Percentiles rank a stretch among this genome's conserved stretches.
Evolutionary conservation across 2,888 invertebrate genomes (phyloP).

Genomic region (Scrobipalpa atriplicella): DNA sequence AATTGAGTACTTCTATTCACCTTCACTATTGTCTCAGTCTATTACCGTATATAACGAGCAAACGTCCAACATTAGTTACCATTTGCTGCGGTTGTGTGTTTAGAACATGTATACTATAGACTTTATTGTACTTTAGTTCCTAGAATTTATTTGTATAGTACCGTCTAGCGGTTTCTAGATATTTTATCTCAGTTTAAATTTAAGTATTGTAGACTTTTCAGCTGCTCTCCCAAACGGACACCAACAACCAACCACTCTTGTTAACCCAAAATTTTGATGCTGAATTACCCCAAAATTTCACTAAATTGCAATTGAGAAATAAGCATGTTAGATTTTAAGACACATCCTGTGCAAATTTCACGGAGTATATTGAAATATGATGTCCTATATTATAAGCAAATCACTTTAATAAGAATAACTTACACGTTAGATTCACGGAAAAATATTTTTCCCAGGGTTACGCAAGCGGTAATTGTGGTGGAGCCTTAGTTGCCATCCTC

Average conservation of each 20-base stretch:
- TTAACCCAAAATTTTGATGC: conserved; percentile 52
- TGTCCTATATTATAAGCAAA: conserved; percentile 66
- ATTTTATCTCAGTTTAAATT: conserved; percentile 58
- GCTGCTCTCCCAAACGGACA: conserved; percentile 55
- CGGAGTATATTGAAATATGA: conserved; percentile 59
- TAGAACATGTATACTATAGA: conserved; percentile 60
- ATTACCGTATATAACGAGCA: conserved; percentile 54
- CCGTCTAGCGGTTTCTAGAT: conserved; percentile 73
- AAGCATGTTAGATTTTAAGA: conserved; percentile 74
- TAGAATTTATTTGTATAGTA: conserved; percentile 62
- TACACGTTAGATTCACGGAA: conserved; percentile 83
- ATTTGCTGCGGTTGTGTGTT: conserved; percentile 67
- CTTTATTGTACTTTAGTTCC: conserved; percentile 64
- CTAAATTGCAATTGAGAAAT: conserved; percentile 57
- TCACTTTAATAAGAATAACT: conserved; percentile 76
- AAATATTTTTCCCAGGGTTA: conserved; percentile 83
- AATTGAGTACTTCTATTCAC: conserved; percentile 55
- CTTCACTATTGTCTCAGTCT: conserved; percentile 61
- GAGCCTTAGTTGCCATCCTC: conserved; percentile 83
- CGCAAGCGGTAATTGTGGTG: conserved; percentile 83
- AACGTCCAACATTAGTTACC: conserved; percentile 57
- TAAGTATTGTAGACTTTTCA: conserved; percentile 57
- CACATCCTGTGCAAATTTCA: conserved; percentile 66
- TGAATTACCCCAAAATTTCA: conserved; percentile 54
- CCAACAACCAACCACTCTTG: conserved; percentile 52